These are phyloP conservation scores for Leptatherina wallacei DNA, from an alignment of 2,797 vertebrate genomes.

Conservation along the genomic window DNA sequence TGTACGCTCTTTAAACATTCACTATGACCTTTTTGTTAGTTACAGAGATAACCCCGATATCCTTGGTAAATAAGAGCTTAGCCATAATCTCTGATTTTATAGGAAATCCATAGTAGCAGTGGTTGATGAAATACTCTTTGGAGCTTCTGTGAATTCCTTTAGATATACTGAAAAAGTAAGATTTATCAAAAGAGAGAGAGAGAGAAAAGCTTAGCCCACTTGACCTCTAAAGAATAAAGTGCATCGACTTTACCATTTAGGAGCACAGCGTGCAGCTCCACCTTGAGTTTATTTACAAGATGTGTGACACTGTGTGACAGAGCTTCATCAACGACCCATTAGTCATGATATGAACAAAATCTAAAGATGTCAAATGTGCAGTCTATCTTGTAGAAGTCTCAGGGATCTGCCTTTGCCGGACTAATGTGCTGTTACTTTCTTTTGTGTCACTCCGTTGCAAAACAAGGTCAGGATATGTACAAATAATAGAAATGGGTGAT, in stretches of 20 bases:
- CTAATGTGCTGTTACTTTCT: slow-evolving; percentile 57
- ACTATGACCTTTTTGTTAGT: slow-evolving; percentile 47
- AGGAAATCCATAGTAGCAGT: slow-evolving; percentile 56
- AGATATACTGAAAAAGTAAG: slow-evolving; percentile 33
- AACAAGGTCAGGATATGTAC: slow-evolving; percentile 76
- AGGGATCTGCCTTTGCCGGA: slow-evolving; percentile 53
- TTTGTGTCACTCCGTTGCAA: slow-evolving; percentile 63
- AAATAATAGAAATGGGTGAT: slow-evolving; percentile 72
- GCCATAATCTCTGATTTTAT: slow-evolving; percentile 16
- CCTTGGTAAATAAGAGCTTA: slow-evolving; percentile 43
- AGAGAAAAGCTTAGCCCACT: neutral
- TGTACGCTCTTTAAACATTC: slow-evolving; percentile 8
- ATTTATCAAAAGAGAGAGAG: slow-evolving; percentile 6
- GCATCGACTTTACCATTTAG: slow-evolving; percentile 35
- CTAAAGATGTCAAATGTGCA: slow-evolving; percentile 36
- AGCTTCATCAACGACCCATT: slow-evolving; percentile 36
- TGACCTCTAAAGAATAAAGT: slow-evolving; percentile 52
- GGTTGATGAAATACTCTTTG: slow-evolving; percentile 52
- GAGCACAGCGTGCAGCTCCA: slow-evolving; percentile 23
- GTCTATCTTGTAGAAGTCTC: slow-evolving; percentile 61
- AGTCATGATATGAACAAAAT: slow-evolving; percentile 59
- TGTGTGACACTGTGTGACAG: slow-evolving; percentile 17
- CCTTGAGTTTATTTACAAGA: slow-evolving; percentile 31
- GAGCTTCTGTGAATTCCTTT: slow-evolving; percentile 35
- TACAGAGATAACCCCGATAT: slow-evolving; percentile 18